Evolutionary conservation across 2,113 vertebrate genomes (phyloP).

Genomic region (Rousettus leschenaultii): DNA sequence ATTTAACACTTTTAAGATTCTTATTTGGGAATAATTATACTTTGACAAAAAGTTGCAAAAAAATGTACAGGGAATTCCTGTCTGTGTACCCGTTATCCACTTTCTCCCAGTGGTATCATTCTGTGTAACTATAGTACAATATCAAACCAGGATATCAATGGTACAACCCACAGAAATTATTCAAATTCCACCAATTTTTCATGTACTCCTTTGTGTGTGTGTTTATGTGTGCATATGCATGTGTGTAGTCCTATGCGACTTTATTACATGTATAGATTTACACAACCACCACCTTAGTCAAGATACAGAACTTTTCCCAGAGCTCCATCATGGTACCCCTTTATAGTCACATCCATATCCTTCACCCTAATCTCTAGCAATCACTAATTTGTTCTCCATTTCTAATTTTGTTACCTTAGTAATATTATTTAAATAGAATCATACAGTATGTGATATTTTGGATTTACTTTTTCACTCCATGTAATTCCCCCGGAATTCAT

Average conservation of each 20-base stretch:
- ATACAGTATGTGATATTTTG: neutral
- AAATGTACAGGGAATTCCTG: neutral
- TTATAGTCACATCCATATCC: neutral
- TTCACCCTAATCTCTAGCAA: neutral
- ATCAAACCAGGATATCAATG: neutral
- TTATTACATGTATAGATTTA: neutral
- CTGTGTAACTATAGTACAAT: neutral
- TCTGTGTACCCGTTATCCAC: neutral
- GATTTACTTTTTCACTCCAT: neutral
- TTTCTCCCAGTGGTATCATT: neutral
- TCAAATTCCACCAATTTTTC: neutral
- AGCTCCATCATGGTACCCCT: neutral
- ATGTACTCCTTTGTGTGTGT: neutral
- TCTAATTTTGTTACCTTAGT: neutral
- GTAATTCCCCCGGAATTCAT: neutral
- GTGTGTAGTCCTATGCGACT: neutral
- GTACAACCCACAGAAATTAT: neutral
- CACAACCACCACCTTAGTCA: neutral
- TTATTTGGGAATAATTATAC: slow-evolving; percentile 8
- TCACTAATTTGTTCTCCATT: neutral
- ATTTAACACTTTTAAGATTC: neutral
- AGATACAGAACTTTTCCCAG: neutral
- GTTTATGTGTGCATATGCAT: no score
- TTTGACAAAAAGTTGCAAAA: neutral
- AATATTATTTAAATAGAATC: neutral